Conservation (phyloP, 1,140 invertebrate species). For the Radopholus similis region DNA sequence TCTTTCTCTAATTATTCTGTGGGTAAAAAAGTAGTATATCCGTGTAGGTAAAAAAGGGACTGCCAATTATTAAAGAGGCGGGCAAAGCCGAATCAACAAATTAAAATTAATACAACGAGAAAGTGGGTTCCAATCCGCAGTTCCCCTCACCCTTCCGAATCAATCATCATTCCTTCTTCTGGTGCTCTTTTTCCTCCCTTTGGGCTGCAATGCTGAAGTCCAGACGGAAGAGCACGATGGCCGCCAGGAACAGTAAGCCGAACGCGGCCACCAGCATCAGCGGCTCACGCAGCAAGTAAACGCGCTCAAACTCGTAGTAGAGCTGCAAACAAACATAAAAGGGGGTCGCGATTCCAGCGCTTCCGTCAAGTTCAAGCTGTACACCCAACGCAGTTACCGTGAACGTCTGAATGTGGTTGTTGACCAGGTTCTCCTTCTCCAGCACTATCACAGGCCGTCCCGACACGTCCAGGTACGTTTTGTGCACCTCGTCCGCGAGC, state of each 20-base stretch:
- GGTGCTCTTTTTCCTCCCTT: background rate
- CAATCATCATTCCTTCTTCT: conserved; percentile 9
- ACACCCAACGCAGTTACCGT: conserved; percentile 62
- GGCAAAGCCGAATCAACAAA: too few relatives aligned
- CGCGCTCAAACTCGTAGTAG: conserved; percentile 80
- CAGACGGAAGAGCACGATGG: conserved; percentile 87
- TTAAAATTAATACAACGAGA: too few relatives aligned
- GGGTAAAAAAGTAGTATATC: too few relatives aligned
- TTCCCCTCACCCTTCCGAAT: too few relatives aligned
- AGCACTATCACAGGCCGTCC: conserved; percentile 83
- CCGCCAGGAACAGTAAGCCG: conserved; percentile 81
- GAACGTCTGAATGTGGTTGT: conserved; percentile 89
- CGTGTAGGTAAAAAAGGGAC: too few relatives aligned
- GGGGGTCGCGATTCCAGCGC: conserved; percentile 22
- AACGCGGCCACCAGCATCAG: conserved; percentile 80
- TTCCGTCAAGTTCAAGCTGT: too few relatives aligned
- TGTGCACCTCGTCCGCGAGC: conserved; percentile 73
- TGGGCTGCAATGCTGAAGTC: conserved; percentile 73
- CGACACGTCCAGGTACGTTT: conserved; percentile 89
- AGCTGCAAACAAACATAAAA: conserved; percentile 64
- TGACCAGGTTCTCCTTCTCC: conserved; percentile 82
- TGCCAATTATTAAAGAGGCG: too few relatives aligned
- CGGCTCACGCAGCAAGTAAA: conserved; percentile 82
- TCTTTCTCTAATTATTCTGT: too few relatives aligned
- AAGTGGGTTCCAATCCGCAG: too few relatives aligned